A percentile compares a stretch with the other conserved stretches of the same genome.
Evolutionary conservation across 2,113 vertebrate genomes (phyloP).

Genomic region (Thalassoma bifasciatum): DNA sequence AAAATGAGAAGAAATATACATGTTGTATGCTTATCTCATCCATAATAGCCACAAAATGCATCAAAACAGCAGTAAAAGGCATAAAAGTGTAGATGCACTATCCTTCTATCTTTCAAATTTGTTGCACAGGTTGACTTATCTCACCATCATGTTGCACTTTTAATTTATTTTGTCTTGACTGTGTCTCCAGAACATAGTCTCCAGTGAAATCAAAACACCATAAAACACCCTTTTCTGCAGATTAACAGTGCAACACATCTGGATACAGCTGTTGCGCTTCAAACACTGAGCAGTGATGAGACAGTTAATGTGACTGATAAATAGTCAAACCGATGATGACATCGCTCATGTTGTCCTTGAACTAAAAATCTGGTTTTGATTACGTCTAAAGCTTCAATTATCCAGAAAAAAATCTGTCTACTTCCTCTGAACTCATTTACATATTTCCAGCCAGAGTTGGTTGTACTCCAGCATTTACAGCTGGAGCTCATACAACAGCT

Average conservation of each 20-base stretch:
- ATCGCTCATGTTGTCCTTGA: constrained; percentile 12
- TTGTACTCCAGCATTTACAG: constrained; percentile 38
- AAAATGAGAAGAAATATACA: constrained; percentile 31
- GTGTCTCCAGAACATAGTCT: background rate
- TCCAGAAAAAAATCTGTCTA: constrained; percentile 1
- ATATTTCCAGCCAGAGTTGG: constrained; percentile 36
- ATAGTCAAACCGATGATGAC: constrained; percentile 20
- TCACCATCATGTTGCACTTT: too few species aligned
- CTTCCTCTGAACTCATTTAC: constrained; percentile 29
- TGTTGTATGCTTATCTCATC: background rate
- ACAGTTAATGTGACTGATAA: constrained; percentile 20
- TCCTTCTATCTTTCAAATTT: too few species aligned
- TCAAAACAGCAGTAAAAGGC: too few species aligned
- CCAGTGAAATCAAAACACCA: background rate
- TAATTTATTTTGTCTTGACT: background rate
- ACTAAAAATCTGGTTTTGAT: constrained; percentile 35
- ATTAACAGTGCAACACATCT: constrained; percentile 35
- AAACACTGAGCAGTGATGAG: constrained; percentile 21
- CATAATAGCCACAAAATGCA: too few species aligned
- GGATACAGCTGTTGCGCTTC: constrained; percentile 31
- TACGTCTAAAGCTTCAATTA: background rate
- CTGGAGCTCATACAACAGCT: constrained; percentile 16
- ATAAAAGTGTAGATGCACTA: too few species aligned
- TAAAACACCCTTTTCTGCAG: background rate
- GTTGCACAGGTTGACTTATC: too few species aligned